Base-by-base conservation (phyloP, 2,888 invertebrate species). In the Lycia hirtaria region DNA sequence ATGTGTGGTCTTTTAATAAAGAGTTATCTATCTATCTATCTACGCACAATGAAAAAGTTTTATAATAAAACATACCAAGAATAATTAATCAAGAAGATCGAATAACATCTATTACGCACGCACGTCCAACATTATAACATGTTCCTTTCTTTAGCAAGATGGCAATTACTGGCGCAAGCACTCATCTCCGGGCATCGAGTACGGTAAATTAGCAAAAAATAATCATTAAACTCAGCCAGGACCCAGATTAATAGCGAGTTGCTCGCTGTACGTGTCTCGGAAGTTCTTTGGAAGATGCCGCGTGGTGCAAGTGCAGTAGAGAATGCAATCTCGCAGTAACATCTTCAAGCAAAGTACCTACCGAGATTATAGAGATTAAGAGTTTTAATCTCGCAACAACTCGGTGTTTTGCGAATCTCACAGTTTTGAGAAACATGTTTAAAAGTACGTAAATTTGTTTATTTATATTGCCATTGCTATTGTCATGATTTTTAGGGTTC, bases 151-250 rank as follows among this genome's bases (percentile, higher is more conserved):
- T 52, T 66, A 57, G 60, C 44, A 56, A 41, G 64, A 72, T 65
- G 64, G 72, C 67, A 71, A 71, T 73, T 69, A 69, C 67, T 47
- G 57, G 61, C 52, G 57, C n/a, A n/a, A n/a, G n/a, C 61, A 56
- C 65, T 63, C 69, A 69, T 71, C 69, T 68, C 68, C 69, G 63
- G 51, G 66, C 71, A 76, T 70, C 68, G 70, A 64, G 74, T 75
- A 85, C 76, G 86, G 84, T 85, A 81, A 83, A 87, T 87, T 87
- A 86, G 85, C 84, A 84, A 85, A 85, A 86, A 85, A 86, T 85
- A 85, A 85, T 80, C 76, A 74, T 50, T 50, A 58, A 44, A 43
- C 55, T 43, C 37, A 53, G 53, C 56, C 57, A 56, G 49, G 48
- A 51, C 51, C 24, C 51, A 51, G 41, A 43, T 53, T 64, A 61